Base-by-base conservation (phyloP, 1,140 invertebrate genomes). In the Drosophila ambigua region DNA sequence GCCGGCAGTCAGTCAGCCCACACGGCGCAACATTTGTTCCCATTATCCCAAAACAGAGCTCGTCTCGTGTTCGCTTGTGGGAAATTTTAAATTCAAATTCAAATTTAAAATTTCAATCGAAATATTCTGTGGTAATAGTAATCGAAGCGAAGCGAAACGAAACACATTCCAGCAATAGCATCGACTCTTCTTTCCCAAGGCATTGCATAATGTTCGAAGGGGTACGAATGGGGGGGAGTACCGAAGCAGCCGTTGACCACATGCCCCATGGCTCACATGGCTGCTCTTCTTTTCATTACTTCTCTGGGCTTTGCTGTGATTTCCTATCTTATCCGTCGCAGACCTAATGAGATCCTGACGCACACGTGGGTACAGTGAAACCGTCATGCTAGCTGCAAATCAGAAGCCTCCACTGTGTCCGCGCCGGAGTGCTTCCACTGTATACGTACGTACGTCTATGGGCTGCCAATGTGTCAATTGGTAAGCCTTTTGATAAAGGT, bases 301-400 rank as follows among this genome's bases (percentile, higher is more conserved):
- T 48, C 46, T 23, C 7, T 31, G 43, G 4, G 35, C 11, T 39
- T 39, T 13, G 35, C 13, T 13, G 35, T 39, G 4, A 13, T 11
- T 13, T 39, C 61, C 54, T 83, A 84, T 84, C 81, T 85, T 85
- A 85, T 87, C 81, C 81, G 48, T 8, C 75, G 0, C 7, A 28
- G 41, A 43, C 44, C 65, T 79, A 84, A 85, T 80, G 72, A 73
- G 72, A 80, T 85, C 80, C 81, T 77, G 52, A 69, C 76, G 57
- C 41, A 77, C 20, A 43, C 20, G 20, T 20, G 20, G 20, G 20
- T 20, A 20, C 20, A 20, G 20, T 20, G 20, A 20, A 20, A 20
- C 1, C 20, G 1, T 20, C 20, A 20, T 20, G 20, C 1, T 20
- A 20, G 20, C 20, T 20, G 20, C 1, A 20, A 20, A 20, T 20